These are phyloP conservation scores for Athripsodes cinereus DNA, from an alignment of 2,888 invertebrate genomes.

Conservation along the genomic window DNA sequence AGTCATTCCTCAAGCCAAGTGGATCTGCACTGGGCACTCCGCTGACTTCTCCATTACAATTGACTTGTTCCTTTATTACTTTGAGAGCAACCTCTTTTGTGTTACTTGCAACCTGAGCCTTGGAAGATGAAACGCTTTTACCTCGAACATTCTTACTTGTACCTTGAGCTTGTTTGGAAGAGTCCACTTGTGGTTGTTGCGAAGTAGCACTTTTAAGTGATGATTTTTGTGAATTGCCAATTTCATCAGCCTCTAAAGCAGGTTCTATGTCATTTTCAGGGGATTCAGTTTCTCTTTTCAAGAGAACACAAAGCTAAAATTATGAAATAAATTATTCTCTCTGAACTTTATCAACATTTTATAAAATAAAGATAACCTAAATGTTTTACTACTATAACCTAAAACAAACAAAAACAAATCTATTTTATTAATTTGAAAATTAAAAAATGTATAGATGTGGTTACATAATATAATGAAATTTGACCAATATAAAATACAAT, in stretches of 20 bases:
- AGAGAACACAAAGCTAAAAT: conserved; percentile 18
- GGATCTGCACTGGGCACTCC: conserved; percentile 22
- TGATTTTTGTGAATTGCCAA: neutral
- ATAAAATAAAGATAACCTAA: too few relatives aligned
- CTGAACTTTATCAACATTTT: too few relatives aligned
- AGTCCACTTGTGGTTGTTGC: neutral
- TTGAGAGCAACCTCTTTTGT: conserved; percentile 20
- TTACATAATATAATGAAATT: too few relatives aligned
- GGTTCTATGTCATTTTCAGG: conserved; percentile 32
- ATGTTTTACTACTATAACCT: too few relatives aligned
- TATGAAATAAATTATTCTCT: too few relatives aligned
- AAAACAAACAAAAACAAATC: too few relatives aligned
- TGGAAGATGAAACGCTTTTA: neutral
- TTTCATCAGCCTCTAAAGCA: conserved; percentile 40
- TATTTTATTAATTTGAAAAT: too few relatives aligned
- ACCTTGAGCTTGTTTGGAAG: neutral
- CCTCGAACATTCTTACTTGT: too few relatives aligned
- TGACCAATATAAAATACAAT: too few relatives aligned
- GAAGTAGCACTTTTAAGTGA: neutral
- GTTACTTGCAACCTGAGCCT: neutral
- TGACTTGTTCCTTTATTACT: conserved; percentile 15
- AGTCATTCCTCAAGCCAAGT: conserved; percentile 18
- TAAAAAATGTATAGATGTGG: too few relatives aligned
- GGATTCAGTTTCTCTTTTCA: conserved; percentile 15
- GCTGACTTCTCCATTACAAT: conserved; percentile 10